A percentile compares a stretch with the other conserved stretches of the same genome.
These are phyloP conservation scores for Momotus momota DNA, from an alignment of 2,797 vertebrate genomes.

Conservation along the genomic window DNA sequence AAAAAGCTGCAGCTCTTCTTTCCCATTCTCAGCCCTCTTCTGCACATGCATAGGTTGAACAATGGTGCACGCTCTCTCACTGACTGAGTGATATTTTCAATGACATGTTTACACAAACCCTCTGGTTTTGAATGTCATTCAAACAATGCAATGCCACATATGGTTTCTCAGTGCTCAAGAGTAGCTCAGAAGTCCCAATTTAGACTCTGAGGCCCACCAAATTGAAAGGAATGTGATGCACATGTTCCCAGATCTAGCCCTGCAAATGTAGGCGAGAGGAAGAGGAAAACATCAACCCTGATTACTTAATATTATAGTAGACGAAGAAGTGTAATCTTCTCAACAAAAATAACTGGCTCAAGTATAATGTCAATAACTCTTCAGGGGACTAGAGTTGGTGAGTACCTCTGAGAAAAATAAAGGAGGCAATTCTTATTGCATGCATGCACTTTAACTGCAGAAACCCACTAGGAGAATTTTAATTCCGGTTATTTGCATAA, in stretches of 20 bases:
- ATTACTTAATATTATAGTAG: constrained; percentile 1
- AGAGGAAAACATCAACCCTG: not conserved
- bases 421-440: not conserved
- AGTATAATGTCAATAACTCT: constrained; percentile 10
- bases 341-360: constrained; percentile 39
- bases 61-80: not conserved
- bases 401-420: not conserved
- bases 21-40: not conserved
- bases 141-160: constrained; percentile 1
- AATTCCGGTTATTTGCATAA: not conserved
- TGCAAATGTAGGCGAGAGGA: constrained; percentile 18
- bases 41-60: not conserved
- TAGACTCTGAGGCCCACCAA: constrained; percentile 57
- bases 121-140: constrained; percentile 21
- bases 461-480: not conserved
- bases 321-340: not conserved
- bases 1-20: not conserved
- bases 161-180: constrained; percentile 39
- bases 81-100: not conserved
- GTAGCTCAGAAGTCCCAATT: constrained; percentile 40
- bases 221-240: constrained; percentile 38
- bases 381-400: not conserved
- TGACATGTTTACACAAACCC: constrained; percentile 15
- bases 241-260: constrained; percentile 42
- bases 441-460: not conserved